Evolutionary conservation across 1,140 invertebrate genomes (phyloP).

Genomic region (Ganaspis sp.): DNA sequence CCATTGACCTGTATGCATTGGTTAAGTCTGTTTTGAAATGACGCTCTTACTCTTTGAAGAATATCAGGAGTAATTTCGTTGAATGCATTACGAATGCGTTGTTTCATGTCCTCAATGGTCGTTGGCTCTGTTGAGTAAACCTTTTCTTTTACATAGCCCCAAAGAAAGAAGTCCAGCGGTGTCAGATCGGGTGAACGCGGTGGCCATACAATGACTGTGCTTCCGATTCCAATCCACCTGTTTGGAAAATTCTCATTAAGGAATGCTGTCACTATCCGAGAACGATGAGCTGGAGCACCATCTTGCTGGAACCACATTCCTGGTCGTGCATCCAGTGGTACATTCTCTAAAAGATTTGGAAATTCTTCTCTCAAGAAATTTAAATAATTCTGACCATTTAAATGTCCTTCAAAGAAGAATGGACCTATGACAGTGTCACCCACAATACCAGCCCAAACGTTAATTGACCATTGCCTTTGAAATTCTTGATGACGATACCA

Average conservation of each 20-base stretch:
- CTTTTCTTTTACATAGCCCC: constrained; percentile 35
- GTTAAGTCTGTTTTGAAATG: too few relatives aligned
- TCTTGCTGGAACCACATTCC: constrained; percentile 38
- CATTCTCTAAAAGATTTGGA: not conserved
- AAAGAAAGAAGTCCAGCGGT: constrained; percentile 54
- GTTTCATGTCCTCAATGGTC: too few relatives aligned
- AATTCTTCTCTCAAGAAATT: not conserved
- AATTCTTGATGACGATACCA: constrained; percentile 42
- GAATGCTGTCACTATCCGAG: constrained; percentile 43
- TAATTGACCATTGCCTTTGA: constrained; percentile 44
- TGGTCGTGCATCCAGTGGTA: not conserved
- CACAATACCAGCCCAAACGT: constrained; percentile 45
- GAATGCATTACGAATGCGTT: too few relatives aligned
- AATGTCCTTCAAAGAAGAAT: constrained; percentile 31
- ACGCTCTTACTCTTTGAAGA: too few relatives aligned
- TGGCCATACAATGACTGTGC: constrained; percentile 44
- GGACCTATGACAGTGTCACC: constrained; percentile 34
- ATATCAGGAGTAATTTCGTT: too few relatives aligned
- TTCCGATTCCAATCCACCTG: constrained; percentile 49
- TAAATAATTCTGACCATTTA: constrained; percentile 5
- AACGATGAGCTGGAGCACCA: constrained; percentile 30
- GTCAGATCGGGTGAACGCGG: constrained; percentile 54
- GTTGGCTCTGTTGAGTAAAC: too few relatives aligned
- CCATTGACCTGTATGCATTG: too few relatives aligned
- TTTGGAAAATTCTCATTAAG: constrained; percentile 68